These are phyloP conservation scores for Troides aeacus DNA, from an alignment of 2,888 invertebrate genomes.

Conservation along the genomic window DNA sequence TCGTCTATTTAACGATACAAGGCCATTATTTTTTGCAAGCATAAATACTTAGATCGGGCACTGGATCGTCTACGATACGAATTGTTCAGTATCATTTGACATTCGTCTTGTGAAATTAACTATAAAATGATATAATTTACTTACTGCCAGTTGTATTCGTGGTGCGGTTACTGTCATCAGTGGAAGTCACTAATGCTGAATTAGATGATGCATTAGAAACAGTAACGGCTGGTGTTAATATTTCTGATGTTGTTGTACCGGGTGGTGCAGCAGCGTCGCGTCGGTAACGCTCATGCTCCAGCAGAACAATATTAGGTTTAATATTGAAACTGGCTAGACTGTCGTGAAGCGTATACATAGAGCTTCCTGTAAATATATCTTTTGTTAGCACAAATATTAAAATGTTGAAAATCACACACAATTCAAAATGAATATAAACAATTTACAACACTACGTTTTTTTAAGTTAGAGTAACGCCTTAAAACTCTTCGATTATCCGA, in stretches of 20 bases:
- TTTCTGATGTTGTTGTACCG: background rate
- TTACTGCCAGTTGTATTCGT: constrained; percentile 16
- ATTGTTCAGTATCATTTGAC: background rate
- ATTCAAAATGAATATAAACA: background rate
- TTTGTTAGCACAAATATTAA: background rate
- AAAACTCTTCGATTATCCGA: constrained; percentile 5
- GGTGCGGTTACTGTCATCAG: constrained; percentile 21
- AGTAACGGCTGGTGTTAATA: constrained; percentile 5
- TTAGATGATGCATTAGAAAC: constrained; percentile 6
- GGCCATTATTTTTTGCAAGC: constrained; percentile 4
- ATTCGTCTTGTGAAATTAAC: background rate
- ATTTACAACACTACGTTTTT: constrained; percentile 7
- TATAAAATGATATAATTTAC: constrained; percentile 1
- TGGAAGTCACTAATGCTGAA: background rate
- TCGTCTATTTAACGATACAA: background rate
- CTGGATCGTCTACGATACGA: background rate
- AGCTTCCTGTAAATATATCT: constrained; percentile 16
- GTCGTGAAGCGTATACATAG: constrained; percentile 16
- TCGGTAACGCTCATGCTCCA: constrained; percentile 32
- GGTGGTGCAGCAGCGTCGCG: constrained; percentile 29
- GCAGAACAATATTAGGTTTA: constrained; percentile 29
- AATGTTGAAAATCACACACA: background rate
- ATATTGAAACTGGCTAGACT: constrained; percentile 12
- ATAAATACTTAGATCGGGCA: background rate
- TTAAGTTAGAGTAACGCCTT: background rate